Percentiles rank a stretch among this genome's conserved stretches.
phyloP scores from a whole-genome alignment of 92 coral and sea anemone genomes.

The Isaurus tuberculatus region DNA sequence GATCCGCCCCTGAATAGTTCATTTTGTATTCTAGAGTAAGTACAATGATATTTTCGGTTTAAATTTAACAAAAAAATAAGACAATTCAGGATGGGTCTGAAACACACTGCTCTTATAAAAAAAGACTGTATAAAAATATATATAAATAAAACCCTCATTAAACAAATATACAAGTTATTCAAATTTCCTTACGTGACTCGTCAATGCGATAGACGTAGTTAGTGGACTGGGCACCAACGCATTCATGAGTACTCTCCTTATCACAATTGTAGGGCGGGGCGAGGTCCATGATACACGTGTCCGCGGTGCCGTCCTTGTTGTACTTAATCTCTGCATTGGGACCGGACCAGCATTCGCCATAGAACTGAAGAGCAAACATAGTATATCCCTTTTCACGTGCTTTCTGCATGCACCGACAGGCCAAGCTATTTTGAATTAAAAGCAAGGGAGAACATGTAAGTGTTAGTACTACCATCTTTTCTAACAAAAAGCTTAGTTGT shows the following conservation, averaged over 20 bases:
- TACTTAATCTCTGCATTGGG: constrained; percentile 1
- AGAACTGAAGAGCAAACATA: constrained; percentile 31
- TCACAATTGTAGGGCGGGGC: constrained; percentile 26
- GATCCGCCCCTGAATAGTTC: no score
- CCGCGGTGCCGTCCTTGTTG: constrained; percentile 30
- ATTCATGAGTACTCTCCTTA: constrained; percentile 16
- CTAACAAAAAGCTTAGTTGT: no score
- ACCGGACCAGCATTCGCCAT: constrained; percentile 40
- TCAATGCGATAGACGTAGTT: constrained; percentile 38
- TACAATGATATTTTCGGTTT: no score
- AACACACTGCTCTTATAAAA: no score
- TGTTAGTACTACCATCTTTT: no score
- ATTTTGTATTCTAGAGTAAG: no score
- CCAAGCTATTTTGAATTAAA: neutral
- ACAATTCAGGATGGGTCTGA: no score
- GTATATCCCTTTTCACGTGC: constrained; percentile 29
- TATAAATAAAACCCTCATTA: no score
- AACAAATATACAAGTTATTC: no score
- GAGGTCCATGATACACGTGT: constrained; percentile 37
- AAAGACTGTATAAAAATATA: no score
- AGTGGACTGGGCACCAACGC: constrained; percentile 36
- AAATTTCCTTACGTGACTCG: constrained; percentile 16
- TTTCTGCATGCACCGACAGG: constrained; percentile 45
- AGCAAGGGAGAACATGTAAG: no score
- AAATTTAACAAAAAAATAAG: no score